Evolutionary conservation across 1,140 invertebrate species (phyloP).

Genomic region (Cylas formicarius): DNA sequence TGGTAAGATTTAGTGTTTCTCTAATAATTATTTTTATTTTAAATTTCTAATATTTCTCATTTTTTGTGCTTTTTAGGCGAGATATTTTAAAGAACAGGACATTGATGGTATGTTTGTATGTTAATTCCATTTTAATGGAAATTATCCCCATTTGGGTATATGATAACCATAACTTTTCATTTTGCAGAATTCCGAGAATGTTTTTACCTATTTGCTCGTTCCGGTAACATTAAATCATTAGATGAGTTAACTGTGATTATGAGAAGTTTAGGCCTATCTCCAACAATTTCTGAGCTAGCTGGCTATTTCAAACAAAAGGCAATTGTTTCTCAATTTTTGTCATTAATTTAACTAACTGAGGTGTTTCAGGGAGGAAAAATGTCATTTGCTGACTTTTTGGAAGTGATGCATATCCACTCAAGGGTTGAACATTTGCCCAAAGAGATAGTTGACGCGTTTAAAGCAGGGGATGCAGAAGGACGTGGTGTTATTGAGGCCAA

Average conservation of each 20-base stretch:
- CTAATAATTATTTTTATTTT: too few species aligned
- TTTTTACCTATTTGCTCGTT: constrained; percentile 85
- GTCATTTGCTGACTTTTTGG: constrained; percentile 91
- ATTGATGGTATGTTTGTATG: constrained; percentile 65
- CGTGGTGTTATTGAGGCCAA: constrained; percentile 71
- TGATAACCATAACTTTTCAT: constrained; percentile 16
- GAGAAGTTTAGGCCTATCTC: constrained; percentile 86
- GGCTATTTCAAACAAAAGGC: constrained; percentile 64
- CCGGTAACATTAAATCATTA: constrained; percentile 76
- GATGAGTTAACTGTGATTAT: constrained; percentile 91
- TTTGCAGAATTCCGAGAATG: constrained; percentile 87
- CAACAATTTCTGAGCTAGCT: constrained; percentile 83
- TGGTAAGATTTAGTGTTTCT: too few species aligned
- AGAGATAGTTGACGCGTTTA: constrained; percentile 84
- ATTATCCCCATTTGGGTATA: constrained; percentile 5
- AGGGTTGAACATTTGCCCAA: constrained; percentile 77
- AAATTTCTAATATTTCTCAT: too few species aligned
- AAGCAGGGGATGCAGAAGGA: constrained; percentile 68
- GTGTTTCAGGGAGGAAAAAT: constrained; percentile 70
- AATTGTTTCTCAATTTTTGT: constrained; percentile 7
- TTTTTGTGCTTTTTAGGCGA: constrained; percentile 65
- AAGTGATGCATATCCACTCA: constrained; percentile 90
- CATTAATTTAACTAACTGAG: too few species aligned
- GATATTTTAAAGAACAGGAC: constrained; percentile 76
- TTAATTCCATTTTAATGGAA: too few species aligned